Percentiles rank a stretch among this genome's conserved stretches.
phyloP scores from a whole-genome alignment of 2,797 vertebrate species.

The Onychomys torridus region DNA sequence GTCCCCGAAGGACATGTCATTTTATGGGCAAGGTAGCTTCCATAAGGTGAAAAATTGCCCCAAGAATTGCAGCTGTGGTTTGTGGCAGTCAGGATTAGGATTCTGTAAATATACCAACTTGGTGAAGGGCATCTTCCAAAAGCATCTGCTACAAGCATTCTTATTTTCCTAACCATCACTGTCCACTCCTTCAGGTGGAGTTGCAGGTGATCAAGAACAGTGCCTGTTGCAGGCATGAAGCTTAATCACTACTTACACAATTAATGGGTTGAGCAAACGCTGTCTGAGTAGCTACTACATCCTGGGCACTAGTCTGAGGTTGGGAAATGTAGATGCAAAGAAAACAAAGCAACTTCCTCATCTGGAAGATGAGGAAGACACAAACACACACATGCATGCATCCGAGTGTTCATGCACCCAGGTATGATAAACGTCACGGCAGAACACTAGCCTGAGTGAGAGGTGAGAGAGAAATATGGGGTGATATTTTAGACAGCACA shows the following conservation, averaged over 20 bases:
- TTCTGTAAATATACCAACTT: background rate
- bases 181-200: background rate
- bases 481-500: background rate
- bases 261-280: background rate
- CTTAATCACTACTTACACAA: background rate
- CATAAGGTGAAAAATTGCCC: background rate
- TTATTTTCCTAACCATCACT: background rate
- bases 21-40: background rate
- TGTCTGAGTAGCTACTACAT: background rate
- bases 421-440: background rate
- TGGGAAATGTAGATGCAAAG: background rate
- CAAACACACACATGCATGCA: background rate
- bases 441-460: background rate
- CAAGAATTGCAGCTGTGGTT: background rate
- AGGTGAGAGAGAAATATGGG: background rate
- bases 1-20: background rate
- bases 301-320: background rate
- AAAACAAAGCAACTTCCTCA: background rate
- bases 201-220: background rate
- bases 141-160: background rate
- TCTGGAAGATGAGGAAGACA: background rate
- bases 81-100: background rate
- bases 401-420: background rate
- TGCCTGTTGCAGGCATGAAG: background rate
- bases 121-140: background rate